Evolutionary conservation across 2,888 invertebrate genomes (phyloP).

Genomic region (Gymnosoma rotundatum): DNA sequence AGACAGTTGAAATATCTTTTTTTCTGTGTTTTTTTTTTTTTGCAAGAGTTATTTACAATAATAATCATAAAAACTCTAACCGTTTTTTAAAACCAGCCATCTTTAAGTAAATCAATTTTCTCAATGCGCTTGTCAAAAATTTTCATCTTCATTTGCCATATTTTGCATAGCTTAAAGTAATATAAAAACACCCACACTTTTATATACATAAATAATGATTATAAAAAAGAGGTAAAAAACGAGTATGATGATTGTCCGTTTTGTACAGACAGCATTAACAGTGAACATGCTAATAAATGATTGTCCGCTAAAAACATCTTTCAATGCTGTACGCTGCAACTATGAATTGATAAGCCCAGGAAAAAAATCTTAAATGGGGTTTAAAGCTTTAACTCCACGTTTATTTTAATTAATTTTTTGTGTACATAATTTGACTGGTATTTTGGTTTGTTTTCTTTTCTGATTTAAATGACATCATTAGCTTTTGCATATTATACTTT

Average conservation of each 20-base stretch:
- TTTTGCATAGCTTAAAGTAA: constrained; percentile 19
- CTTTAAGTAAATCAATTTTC: constrained; percentile 60
- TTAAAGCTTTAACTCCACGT: constrained; percentile 70
- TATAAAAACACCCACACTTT: constrained; percentile 36
- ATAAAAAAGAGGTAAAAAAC: constrained; percentile 39
- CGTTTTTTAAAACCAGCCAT: constrained; percentile 52
- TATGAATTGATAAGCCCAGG: constrained; percentile 33
- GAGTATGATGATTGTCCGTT: constrained; percentile 38
- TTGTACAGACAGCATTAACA: background rate
- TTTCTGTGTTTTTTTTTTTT: too few species aligned
- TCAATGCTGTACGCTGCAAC: constrained; percentile 30
- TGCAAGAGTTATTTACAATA: too few species aligned
- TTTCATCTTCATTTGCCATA: constrained; percentile 38
- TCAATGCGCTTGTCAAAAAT: constrained; percentile 61
- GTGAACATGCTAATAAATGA: background rate
- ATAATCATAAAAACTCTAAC: too few species aligned
- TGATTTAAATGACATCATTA: constrained; percentile 67
- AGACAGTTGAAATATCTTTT: too few species aligned
- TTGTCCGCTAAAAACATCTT: constrained; percentile 36
- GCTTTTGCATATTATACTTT: constrained; percentile 59
- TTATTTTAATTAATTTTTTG: constrained; percentile 53
- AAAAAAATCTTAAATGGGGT: constrained; percentile 64
- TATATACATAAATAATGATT: constrained; percentile 47
- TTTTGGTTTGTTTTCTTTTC: constrained; percentile 61
- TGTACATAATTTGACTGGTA: constrained; percentile 30